phyloP scores from a whole-genome alignment of 2,888 invertebrate species.

The Phyllotreta striolata region DNA sequence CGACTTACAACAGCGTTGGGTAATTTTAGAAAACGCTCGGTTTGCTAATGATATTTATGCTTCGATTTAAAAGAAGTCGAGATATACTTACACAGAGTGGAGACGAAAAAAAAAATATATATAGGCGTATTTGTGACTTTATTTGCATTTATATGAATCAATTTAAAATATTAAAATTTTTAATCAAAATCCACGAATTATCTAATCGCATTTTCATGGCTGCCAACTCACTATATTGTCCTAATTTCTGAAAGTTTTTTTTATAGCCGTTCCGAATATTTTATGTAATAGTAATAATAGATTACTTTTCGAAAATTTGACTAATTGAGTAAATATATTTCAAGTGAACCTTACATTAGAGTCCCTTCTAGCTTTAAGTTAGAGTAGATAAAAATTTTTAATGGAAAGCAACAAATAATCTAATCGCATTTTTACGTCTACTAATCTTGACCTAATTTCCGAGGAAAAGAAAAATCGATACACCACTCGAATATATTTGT shows the following conservation, averaged over 20 bases:
- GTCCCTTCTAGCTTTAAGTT: not conserved
- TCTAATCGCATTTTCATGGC: no score
- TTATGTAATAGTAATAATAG: no score
- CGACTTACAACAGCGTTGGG: constrained; percentile 44
- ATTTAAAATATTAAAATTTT: no score
- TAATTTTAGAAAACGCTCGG: constrained; percentile 46
- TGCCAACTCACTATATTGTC: no score
- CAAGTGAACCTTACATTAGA: not conserved
- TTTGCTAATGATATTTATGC: constrained; percentile 40
- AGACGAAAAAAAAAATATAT: not conserved
- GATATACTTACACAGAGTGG: constrained; percentile 4
- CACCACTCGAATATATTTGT: constrained; percentile 1
- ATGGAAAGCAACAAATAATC: not conserved
- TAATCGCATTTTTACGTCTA: constrained; percentile 4
- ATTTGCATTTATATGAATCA: no score
- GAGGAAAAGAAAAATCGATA: constrained; percentile 4
- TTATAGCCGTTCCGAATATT: no score
- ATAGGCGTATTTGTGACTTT: no score
- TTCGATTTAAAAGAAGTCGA: constrained; percentile 20
- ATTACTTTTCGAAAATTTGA: not conserved
- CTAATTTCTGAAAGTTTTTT: no score
- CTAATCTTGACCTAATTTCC: constrained; percentile 14
- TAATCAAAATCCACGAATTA: no score
- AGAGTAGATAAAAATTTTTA: not conserved
- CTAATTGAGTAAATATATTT: not conserved